These are phyloP conservation scores for Aleiodes testaceus DNA, from an alignment of 2,888 invertebrate species.

Conservation along the genomic window DNA sequence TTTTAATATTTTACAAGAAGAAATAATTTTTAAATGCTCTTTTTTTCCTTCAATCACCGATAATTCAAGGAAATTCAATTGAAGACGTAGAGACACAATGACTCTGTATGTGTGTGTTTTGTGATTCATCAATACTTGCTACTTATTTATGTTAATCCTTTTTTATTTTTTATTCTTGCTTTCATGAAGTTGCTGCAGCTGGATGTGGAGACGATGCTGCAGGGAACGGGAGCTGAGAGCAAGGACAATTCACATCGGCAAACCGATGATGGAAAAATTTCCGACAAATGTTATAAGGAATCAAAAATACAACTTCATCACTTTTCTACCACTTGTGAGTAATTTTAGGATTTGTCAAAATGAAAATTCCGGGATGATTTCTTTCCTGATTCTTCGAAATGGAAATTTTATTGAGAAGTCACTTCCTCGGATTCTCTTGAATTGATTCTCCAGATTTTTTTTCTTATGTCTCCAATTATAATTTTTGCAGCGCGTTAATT, in stretches of 20 bases:
- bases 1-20: slow-evolving; percentile 47
- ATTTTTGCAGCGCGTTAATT: too few species aligned
- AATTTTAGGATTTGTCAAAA: neutral
- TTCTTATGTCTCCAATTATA: too few species aligned
- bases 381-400: neutral
- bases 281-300: slow-evolving; percentile 97
- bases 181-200: slow-evolving; percentile 82
- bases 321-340: slow-evolving; percentile 84
- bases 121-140: slow-evolving; percentile 8
- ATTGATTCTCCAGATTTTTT: too few species aligned
- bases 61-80: neutral
- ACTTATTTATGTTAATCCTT: neutral
- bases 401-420: neutral
- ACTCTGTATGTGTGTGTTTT: neutral
- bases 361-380: neutral
- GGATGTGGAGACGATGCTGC: slow-evolving; percentile 83
- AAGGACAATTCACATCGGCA: slow-evolving; percentile 85
- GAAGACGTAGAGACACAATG: neutral
- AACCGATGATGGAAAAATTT: slow-evolving; percentile 86
- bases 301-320: slow-evolving; percentile 96
- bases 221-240: slow-evolving; percentile 84
- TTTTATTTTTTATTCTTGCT: slow-evolving; percentile 29
- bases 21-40: neutral
- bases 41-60: neutral
- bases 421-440: too few species aligned